Evolutionary conservation across 2,113 vertebrate species (phyloP).

Genomic region (Micromys minutus): DNA sequence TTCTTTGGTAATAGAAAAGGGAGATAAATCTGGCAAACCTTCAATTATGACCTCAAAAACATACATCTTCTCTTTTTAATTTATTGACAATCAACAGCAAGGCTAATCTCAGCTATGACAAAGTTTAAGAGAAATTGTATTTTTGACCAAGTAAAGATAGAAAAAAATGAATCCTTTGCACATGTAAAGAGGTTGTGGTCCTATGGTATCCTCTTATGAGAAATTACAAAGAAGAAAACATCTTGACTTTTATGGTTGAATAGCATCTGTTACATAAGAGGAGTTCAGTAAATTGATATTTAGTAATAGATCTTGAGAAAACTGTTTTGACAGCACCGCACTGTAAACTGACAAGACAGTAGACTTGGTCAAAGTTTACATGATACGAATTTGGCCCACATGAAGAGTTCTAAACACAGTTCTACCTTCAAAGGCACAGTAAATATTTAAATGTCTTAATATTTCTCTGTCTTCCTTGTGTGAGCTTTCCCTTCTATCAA

Average conservation of each 20-base stretch:
- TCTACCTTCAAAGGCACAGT: not conserved
- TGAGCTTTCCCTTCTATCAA: constrained; percentile 7
- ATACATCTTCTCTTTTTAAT: not conserved
- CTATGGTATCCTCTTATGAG: not conserved
- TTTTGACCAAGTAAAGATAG: not conserved
- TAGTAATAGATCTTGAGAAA: not conserved
- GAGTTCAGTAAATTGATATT: not conserved
- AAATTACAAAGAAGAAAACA: not conserved
- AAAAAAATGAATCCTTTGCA: not conserved
- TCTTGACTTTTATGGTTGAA: not conserved
- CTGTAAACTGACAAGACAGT: not conserved
- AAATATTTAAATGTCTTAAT: not conserved
- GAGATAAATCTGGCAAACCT: not conserved
- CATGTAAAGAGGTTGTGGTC: not conserved
- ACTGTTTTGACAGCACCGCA: not conserved
- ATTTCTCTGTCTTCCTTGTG: not conserved
- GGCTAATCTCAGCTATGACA: not conserved
- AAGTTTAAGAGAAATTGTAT: not conserved
- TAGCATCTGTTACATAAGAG: not conserved
- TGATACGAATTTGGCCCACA: not conserved
- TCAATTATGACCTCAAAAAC: not conserved
- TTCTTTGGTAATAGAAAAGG: not conserved
- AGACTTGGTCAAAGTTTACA: not conserved
- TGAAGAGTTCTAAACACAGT: not conserved
- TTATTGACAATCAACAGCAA: not conserved